phyloP scores from a whole-genome alignment of 2,797 vertebrate genomes.

The Hippocampus kuda region DNA sequence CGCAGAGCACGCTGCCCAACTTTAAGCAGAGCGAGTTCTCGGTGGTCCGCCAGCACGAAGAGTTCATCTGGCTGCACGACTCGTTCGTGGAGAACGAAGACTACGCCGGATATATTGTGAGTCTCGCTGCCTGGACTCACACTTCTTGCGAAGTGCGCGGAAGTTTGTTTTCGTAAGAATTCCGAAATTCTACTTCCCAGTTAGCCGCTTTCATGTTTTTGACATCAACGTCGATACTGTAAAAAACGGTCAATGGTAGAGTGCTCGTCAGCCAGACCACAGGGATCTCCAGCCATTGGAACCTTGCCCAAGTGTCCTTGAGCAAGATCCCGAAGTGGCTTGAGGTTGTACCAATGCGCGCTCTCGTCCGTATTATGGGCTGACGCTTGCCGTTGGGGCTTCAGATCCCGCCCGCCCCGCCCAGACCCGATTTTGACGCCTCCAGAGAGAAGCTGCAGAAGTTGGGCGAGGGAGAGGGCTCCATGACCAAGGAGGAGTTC shows the following conservation, averaged over 20 bases:
- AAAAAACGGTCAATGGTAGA: too few species aligned
- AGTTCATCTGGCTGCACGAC: conserved; percentile 99
- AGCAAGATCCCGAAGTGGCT: too few species aligned
- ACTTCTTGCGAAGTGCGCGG: too few species aligned
- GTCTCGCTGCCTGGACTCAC: conserved; percentile 20
- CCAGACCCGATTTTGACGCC: conserved; percentile 94
- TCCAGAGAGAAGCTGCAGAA: conserved; percentile 98
- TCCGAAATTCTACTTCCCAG: too few species aligned
- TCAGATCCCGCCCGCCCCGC: conserved; percentile 93
- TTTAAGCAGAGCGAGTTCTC: conserved; percentile 99
- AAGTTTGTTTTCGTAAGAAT: too few species aligned
- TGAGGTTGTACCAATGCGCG: too few species aligned
- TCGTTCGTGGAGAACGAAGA: conserved; percentile 97
- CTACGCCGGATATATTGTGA: conserved; percentile 95
- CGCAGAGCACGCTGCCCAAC: conserved; percentile 91
- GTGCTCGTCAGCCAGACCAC: too few species aligned
- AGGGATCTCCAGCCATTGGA: too few species aligned
- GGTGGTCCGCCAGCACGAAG: conserved; percentile 94
- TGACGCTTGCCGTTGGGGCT: conserved; percentile 11
- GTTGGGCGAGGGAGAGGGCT: conserved; percentile 94
- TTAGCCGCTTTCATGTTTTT: too few species aligned
- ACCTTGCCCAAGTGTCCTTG: too few species aligned
- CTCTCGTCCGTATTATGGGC: background rate
- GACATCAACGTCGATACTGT: too few species aligned
- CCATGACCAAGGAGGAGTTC: conserved; percentile 99